Percentiles rank a stretch among this genome's conserved stretches.
Evolutionary conservation across 2,797 vertebrate genomes (phyloP).

Genomic region (Xerus rutilus): DNA sequence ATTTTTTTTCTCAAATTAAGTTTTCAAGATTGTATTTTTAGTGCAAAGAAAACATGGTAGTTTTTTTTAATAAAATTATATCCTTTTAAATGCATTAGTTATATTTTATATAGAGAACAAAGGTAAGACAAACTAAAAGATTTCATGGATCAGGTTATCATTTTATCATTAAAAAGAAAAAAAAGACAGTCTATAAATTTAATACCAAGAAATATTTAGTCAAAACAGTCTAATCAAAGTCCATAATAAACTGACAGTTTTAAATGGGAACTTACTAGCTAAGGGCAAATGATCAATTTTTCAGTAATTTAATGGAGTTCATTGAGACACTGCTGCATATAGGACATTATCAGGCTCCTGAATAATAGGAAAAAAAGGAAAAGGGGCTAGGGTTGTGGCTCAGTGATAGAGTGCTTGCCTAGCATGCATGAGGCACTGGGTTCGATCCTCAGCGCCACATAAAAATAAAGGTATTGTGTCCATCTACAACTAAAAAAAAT

Average conservation of each 20-base stretch:
- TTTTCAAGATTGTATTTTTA: neutral
- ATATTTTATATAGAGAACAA: neutral
- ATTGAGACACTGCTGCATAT: neutral
- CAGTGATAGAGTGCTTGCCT: no score
- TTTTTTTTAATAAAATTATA: neutral
- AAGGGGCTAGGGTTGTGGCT: neutral
- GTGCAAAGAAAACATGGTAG: neutral
- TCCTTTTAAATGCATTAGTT: neutral
- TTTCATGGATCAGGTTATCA: neutral
- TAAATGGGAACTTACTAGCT: neutral
- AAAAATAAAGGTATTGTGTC: no score
- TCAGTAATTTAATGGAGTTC: neutral
- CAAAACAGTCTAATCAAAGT: neutral
- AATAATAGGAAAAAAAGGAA: constrained; percentile 4
- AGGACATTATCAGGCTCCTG: neutral
- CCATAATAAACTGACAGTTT: neutral
- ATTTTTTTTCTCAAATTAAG: constrained; percentile 9
- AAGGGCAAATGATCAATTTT: constrained; percentile 15
- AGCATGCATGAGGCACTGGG: no score
- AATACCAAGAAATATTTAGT: neutral
- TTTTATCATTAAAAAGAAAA: neutral
- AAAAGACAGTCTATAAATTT: neutral
- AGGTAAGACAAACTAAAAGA: neutral
- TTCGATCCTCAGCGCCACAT: no score
- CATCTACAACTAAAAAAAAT: no score